Evolutionary conservation across 2,113 vertebrate species (phyloP), one percentile per base, ranked within the genome.

Genomic region (Menidia beryllina): DNA sequence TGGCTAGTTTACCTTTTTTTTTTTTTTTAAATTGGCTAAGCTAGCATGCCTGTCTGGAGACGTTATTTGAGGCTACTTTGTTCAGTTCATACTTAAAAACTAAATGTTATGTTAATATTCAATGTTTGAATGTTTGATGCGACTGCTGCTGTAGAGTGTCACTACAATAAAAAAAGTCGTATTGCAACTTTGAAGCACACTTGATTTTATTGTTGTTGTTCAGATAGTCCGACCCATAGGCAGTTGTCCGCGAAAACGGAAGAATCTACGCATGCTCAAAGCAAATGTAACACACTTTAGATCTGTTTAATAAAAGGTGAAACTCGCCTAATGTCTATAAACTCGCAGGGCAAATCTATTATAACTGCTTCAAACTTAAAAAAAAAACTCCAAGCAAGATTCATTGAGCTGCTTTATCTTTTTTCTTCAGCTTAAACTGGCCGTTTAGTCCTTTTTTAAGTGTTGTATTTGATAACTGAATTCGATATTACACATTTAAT

Each of bases 21-120:
- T 20, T n/a, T n/a, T n/a, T n/a, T n/a, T n/a, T n/a, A n/a, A n/a
- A n/a, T n/a, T 25, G 2, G 21, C 49, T 71, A 59, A 67, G 48
- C 34, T 55, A 70, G 25, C 25, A 23, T 64, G 56, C 71, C 69
- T 7, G 5, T 55, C 43, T 13, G 55, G 30, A 47, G 57, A 58
- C 21, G 6, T 43, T 21, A 38, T 20, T 23, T 49, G 3, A 36
- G 14, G n/a, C 26, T 43, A 7, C n/a, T 27, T 54, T 45, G 24
- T 15, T 45, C 25, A 34, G 10, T 19, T 45, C 1, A 17, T 52
- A 19, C 5, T 15, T 19, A 8, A 19, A 53, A 19, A 3, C 6
- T 14, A 4, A 43, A 17, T 43, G 5, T 10, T 43, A 4, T 17
- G 14, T 43, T 43, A 2, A 43, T 17, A 5, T 43, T 1, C 3